Conservation (phyloP, 2,113 vertebrate species). For the Pachycephala philippinensis region DNA sequence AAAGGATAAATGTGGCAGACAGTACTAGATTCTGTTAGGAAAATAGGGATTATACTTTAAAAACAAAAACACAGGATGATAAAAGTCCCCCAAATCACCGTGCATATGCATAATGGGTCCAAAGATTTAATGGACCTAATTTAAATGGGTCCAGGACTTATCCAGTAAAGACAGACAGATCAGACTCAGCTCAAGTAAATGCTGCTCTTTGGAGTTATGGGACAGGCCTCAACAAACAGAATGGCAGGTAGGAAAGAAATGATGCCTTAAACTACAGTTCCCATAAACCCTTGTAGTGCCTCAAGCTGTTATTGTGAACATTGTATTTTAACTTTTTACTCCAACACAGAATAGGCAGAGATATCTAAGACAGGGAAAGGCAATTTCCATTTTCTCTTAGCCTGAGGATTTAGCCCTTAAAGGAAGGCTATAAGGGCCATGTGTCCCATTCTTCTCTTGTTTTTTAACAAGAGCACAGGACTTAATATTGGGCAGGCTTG, state of each 20-base stretch:
- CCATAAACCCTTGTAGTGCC: not conserved
- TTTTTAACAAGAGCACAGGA: not conserved
- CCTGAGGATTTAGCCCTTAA: not conserved
- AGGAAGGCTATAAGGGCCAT: not conserved
- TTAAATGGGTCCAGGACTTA: not conserved
- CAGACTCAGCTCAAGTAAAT: not conserved
- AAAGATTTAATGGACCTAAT: not conserved
- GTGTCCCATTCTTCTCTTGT: not conserved
- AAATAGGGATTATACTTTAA: not conserved
- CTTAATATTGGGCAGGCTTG: not conserved
- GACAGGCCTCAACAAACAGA: not conserved
- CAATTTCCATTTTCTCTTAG: not conserved
- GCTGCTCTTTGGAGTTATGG: not conserved
- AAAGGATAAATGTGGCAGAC: not conserved
- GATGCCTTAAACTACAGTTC: not conserved
- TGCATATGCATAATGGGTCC: not conserved
- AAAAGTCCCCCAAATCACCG: not conserved
- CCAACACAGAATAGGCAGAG: not conserved
- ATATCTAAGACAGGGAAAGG: not conserved
- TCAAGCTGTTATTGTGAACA: not conserved
- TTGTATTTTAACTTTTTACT: not conserved
- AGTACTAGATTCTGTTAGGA: not conserved
- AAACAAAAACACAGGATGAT: not conserved
- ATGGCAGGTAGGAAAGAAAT: not conserved
- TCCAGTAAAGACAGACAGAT: not conserved